A percentile compares a stretch with the other conserved stretches of the same genome.
Evolutionary conservation across 1,140 invertebrate genomes (phyloP).

Genomic region (Cyclina sinensis): DNA sequence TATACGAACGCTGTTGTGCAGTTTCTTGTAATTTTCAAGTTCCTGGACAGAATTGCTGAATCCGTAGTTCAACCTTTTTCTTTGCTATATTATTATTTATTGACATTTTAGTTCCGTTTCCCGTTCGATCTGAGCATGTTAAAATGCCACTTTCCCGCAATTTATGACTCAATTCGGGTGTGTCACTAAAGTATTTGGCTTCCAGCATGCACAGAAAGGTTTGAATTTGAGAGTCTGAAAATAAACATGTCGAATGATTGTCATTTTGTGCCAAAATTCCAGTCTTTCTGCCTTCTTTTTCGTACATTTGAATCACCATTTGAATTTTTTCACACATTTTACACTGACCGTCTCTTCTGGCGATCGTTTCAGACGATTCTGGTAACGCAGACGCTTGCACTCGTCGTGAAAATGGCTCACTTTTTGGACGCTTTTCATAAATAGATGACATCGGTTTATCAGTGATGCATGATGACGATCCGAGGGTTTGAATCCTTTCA

Average conservation of each 20-base stretch:
- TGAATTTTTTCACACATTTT: constrained; percentile 52
- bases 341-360: background rate
- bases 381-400: background rate
- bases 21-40: constrained; percentile 31
- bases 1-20: background rate
- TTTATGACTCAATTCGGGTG: constrained; percentile 8
- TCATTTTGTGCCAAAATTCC: background rate
- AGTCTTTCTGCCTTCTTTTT: constrained; percentile 30
- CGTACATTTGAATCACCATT: constrained; percentile 34
- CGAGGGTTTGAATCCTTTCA: background rate
- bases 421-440: constrained; percentile 6
- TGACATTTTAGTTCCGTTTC: background rate
- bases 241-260: constrained; percentile 47
- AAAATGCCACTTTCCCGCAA: constrained; percentile 33
- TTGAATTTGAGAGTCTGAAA: constrained; percentile 55
- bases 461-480: background rate
- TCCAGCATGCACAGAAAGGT: constrained; percentile 52
- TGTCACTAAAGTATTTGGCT: constrained; percentile 26
- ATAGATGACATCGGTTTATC: background rate
- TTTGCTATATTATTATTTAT: constrained; percentile 12
- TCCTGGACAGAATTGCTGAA: constrained; percentile 47
- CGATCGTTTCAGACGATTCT: background rate
- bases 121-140: background rate
- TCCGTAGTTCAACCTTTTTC: constrained; percentile 39
- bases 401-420: background rate